Percentiles rank a stretch among this genome's conserved stretches.
phyloP scores from a whole-genome alignment of 2,113 vertebrate genomes.

The Microtus oregoni region DNA sequence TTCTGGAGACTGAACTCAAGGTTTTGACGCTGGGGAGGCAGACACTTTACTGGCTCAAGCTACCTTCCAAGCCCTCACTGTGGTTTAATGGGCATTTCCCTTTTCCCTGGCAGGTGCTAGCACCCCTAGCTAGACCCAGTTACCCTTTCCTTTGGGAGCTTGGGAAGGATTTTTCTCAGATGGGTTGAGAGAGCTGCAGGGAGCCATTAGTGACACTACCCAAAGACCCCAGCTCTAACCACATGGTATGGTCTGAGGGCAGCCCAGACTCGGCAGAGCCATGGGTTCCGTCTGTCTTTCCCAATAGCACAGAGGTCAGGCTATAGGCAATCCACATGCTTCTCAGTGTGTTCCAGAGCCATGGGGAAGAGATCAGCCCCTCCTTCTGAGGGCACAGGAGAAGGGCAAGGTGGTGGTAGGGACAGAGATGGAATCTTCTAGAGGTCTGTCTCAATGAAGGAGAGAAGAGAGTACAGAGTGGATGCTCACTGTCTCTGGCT shows the following conservation, averaged over 20 bases:
- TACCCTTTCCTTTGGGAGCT: neutral
- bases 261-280: neutral
- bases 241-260: neutral
- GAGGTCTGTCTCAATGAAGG: neutral
- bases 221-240: neutral
- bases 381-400: neutral
- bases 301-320: neutral
- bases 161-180: neutral
- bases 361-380: neutral
- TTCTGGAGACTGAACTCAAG: neutral
- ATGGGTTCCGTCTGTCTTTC: neutral
- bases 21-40: neutral
- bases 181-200: neutral
- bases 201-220: neutral
- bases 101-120: too few species aligned
- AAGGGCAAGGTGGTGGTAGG: fast-evolving
- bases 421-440: neutral
- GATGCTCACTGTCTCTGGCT: neutral
- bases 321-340: neutral
- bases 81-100: slow-evolving; percentile 1
- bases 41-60: neutral
- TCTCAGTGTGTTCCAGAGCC: neutral
- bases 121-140: neutral
- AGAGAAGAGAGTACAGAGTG: neutral
- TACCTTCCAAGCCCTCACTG: neutral